Percentiles rank a stretch among this genome's conserved stretches.
These are phyloP conservation scores for Lasiurus borealis DNA, from an alignment of 2,113 vertebrate genomes.

Conservation along the genomic window DNA sequence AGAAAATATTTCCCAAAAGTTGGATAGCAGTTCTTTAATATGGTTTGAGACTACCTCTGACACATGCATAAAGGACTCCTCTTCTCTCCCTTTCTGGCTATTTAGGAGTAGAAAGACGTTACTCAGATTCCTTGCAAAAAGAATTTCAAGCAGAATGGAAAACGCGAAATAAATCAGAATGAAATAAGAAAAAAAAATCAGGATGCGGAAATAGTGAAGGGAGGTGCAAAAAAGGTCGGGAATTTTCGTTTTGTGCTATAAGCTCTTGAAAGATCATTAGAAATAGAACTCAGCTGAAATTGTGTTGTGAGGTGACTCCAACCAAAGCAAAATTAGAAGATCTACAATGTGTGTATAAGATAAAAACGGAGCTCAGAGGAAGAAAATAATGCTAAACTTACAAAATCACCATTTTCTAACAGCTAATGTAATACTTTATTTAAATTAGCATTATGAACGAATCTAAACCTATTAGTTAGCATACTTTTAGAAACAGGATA, in stretches of 20 bases:
- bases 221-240: not conserved
- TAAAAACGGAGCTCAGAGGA: not conserved
- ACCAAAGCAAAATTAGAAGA: not conserved
- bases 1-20: not conserved
- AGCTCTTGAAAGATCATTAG: slow-evolving; percentile 9
- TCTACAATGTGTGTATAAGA: not conserved
- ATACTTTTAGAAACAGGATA: not conserved
- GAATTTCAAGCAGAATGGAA: not conserved
- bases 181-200: slow-evolving; percentile 17
- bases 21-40: not conserved
- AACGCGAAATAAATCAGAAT: not conserved
- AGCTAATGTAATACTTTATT: not conserved
- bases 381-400: not conserved
- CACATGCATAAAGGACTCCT: not conserved
- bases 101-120: not conserved
- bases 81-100: not conserved
- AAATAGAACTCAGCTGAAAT: not conserved
- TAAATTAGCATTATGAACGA: not conserved
- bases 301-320: not conserved
- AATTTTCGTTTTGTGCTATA: not conserved
- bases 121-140: not conserved
- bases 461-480: not conserved
- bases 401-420: not conserved
- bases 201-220: not conserved
- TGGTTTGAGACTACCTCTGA: not conserved